Conservation (phyloP, 1,140 invertebrate species). For the Diploscapter pachys region DNA sequence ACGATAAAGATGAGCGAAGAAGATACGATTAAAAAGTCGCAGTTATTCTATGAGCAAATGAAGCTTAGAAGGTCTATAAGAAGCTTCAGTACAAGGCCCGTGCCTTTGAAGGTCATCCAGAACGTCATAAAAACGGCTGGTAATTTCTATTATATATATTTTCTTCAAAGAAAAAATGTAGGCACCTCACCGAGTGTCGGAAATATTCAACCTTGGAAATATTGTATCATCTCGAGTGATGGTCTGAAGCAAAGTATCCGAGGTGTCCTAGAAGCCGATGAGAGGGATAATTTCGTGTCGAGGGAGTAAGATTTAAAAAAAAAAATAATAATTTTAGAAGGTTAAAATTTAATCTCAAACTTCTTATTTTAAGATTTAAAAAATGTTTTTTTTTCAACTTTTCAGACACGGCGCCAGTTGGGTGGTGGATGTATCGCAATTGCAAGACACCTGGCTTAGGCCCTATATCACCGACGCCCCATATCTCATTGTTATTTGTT, state of each 20-base stretch:
- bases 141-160: neutral
- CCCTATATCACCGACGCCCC: constrained; percentile 19
- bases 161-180: neutral
- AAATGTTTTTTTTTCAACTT: neutral
- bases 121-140: constrained; percentile 21
- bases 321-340: too few species aligned
- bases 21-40: constrained; percentile 15
- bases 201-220: constrained; percentile 17
- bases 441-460: constrained; percentile 16
- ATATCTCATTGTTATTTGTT: constrained; percentile 14
- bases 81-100: constrained; percentile 10
- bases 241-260: constrained; percentile 13
- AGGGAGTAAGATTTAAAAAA: constrained; percentile 8
- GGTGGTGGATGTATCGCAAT: constrained; percentile 17
- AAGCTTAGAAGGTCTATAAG: constrained; percentile 11
- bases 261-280: constrained; percentile 17
- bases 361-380: neutral
- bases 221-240: constrained; percentile 17
- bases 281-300: constrained; percentile 17
- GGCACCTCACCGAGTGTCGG: constrained; percentile 20
- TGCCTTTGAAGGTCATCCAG: constrained; percentile 19
- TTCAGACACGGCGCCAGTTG: constrained; percentile 20
- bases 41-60: constrained; percentile 21
- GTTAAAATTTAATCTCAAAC: neutral
- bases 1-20: constrained; percentile 17